Percentiles rank a stretch among this genome's conserved stretches.
Conservation (phyloP, 2,113 vertebrate species). For the Genyomyrus donnyi region DNA sequence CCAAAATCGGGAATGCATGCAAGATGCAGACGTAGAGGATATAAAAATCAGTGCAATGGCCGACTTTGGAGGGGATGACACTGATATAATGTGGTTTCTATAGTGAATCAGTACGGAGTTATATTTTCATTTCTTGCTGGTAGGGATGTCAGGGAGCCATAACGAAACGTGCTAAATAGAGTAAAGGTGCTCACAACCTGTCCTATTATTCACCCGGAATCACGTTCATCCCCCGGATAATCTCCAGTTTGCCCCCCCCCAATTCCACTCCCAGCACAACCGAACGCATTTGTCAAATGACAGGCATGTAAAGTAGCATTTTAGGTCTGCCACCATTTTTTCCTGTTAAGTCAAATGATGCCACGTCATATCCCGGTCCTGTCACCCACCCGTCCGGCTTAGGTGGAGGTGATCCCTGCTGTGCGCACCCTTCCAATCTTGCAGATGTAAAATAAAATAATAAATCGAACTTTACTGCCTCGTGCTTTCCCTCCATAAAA, state of each 20-base stretch:
- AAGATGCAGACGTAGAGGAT: neutral
- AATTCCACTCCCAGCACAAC: neutral
- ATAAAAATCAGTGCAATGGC: neutral
- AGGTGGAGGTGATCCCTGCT: neutral
- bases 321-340: neutral
- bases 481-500: constrained; percentile 53
- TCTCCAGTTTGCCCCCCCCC: neutral
- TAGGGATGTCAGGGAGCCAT: neutral
- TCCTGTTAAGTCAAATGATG: neutral
- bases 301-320: neutral
- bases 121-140: neutral
- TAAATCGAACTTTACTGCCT: constrained; percentile 22
- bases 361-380: neutral
- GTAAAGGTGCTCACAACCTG: neutral
- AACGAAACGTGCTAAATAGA: neutral
- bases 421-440: constrained; percentile 3
- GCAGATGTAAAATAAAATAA: constrained; percentile 33
- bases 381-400: neutral
- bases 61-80: neutral
- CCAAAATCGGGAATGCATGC: neutral
- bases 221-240: neutral
- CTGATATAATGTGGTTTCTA: neutral
- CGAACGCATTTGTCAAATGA: neutral
- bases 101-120: neutral
- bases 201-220: neutral